Evolutionary conservation across 1,140 invertebrate species (phyloP).

Genomic region (Lepidurus packardi): DNA sequence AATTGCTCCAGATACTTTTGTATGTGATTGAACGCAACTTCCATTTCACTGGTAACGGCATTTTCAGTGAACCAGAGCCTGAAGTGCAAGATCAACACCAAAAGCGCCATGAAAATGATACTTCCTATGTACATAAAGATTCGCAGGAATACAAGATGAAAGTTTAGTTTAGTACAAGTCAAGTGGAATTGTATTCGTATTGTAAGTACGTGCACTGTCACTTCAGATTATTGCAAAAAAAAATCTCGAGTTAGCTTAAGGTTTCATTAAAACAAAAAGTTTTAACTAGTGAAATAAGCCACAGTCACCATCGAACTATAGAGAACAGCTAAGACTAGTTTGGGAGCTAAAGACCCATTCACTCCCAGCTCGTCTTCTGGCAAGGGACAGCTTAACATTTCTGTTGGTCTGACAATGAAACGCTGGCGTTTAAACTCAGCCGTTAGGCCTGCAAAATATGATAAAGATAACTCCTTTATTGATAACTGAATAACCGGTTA

Average conservation of each 20-base stretch:
- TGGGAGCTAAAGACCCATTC: neutral
- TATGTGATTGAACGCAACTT: constrained; percentile 28
- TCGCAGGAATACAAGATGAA: neutral
- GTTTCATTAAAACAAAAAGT: neutral
- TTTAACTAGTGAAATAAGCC: neutral
- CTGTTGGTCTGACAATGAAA: neutral
- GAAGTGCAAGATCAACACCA: neutral
- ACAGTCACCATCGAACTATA: constrained; percentile 14
- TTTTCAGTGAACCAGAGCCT: constrained; percentile 17
- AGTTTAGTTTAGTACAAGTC: neutral
- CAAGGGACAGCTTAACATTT: neutral
- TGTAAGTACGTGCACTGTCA: constrained; percentile 12
- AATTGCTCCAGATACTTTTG: constrained; percentile 6
- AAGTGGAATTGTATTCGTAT: neutral
- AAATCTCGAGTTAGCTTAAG: neutral
- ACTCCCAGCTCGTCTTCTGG: neutral
- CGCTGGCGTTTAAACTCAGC: neutral
- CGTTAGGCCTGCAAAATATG: neutral
- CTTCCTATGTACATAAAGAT: neutral
- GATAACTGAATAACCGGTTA: neutral
- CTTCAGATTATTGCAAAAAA: constrained; percentile 10
- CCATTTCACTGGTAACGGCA: constrained; percentile 28
- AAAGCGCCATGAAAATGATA: neutral
- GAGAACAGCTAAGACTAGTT: neutral
- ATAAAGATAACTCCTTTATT: neutral